A percentile compares a stretch with the other conserved stretches of the same genome.
Conservation (phyloP, 2,797 vertebrate species). For the Sphenodon punctatus region DNA sequence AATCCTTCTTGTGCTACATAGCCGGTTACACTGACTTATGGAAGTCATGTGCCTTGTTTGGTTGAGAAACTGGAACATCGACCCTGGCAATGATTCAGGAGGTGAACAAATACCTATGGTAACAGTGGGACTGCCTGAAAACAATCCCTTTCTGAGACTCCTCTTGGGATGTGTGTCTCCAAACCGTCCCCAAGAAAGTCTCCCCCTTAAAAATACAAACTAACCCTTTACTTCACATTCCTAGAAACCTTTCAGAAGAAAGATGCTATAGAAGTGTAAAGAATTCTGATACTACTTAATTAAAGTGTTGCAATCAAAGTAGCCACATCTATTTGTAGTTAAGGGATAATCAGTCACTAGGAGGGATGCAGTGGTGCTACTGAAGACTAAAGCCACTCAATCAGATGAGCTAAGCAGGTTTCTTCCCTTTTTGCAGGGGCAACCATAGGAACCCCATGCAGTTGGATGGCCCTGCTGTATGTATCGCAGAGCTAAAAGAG, state of each 20-base stretch:
- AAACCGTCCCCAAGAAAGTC: neutral
- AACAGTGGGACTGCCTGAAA: too few relatives aligned
- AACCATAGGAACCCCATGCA: too few relatives aligned
- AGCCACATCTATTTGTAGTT: neutral
- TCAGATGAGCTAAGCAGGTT: accelerated
- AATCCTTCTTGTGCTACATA: too few relatives aligned
- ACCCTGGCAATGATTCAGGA: too few relatives aligned
- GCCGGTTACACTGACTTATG: too few relatives aligned
- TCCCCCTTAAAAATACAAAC: neutral
- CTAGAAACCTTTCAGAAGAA: neutral
- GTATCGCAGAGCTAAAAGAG: too few relatives aligned
- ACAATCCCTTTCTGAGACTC: neutral
- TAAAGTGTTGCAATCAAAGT: neutral
- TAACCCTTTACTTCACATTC: neutral
- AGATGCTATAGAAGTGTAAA: neutral
- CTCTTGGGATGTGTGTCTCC: neutral
- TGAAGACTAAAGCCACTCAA: neutral
- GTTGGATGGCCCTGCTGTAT: too few relatives aligned
- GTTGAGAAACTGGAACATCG: too few relatives aligned
- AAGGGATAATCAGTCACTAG: neutral
- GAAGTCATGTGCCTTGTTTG: too few relatives aligned
- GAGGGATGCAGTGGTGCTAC: neutral
- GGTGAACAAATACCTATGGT: too few relatives aligned
- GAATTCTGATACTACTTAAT: neutral
- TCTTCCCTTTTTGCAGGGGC: conserved; percentile 10